Percentiles rank a stretch among this genome's conserved stretches.
Conservation (phyloP, 2,113 vertebrate genomes). For the Albula goreensis region DNA sequence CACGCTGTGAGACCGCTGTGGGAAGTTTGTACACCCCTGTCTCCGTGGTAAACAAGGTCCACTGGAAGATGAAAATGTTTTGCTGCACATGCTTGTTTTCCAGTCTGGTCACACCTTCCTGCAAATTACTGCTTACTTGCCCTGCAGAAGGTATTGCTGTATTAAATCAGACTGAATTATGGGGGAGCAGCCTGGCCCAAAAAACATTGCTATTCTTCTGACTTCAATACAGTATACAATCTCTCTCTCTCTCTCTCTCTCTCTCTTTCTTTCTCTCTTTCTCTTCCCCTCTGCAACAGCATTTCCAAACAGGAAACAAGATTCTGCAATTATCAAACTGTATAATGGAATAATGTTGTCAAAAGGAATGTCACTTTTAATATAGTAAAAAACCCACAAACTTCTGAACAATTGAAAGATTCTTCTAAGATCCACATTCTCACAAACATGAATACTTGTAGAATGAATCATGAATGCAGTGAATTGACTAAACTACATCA, state of each 20-base stretch:
- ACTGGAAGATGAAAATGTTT: neutral
- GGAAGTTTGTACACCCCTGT: neutral
- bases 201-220: constrained; percentile 42
- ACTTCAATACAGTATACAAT: constrained; percentile 49
- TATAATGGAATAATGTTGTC: too few relatives aligned
- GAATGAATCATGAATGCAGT: too few relatives aligned
- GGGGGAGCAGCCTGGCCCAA: constrained; percentile 50
- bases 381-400: too few relatives aligned
- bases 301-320: too few relatives aligned
- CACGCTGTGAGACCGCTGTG: neutral
- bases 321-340: too few relatives aligned
- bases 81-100: constrained; percentile 43
- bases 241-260: neutral
- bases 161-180: constrained; percentile 63
- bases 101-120: constrained; percentile 60
- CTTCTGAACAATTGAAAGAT: too few relatives aligned
- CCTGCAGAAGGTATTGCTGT: constrained; percentile 55
- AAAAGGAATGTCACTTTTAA: too few relatives aligned
- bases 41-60: neutral
- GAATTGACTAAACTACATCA: too few relatives aligned
- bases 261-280: too few relatives aligned
- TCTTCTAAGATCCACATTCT: too few relatives aligned
- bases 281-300: too few relatives aligned
- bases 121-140: constrained; percentile 68
- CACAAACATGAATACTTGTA: too few relatives aligned